These are phyloP conservation scores for Catostomus latipinnis DNA, from an alignment of 2,797 vertebrate species.

Conservation along the genomic window DNA sequence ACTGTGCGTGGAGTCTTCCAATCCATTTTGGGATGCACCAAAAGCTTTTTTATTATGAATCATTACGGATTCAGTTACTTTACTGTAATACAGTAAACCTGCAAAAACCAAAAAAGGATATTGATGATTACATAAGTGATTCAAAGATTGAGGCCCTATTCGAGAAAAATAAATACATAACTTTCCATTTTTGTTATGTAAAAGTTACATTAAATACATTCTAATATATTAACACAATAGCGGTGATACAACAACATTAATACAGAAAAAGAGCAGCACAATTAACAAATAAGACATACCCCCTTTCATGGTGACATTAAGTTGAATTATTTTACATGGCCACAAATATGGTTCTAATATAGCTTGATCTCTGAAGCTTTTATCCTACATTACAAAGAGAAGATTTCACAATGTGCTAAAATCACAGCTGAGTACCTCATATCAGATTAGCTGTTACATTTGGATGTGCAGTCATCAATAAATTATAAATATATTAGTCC, in stretches of 20 bases:
- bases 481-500: constrained; percentile 60
- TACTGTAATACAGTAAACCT: constrained; percentile 59
- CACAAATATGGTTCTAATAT: constrained; percentile 63
- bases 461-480: constrained; percentile 54
- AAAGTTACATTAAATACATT: constrained; percentile 70
- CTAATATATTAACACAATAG: constrained; percentile 68
- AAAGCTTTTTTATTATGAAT: constrained; percentile 48
- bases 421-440: constrained; percentile 14
- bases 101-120: constrained; percentile 49
- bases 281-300: constrained; percentile 61
- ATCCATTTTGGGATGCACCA: constrained; percentile 54
- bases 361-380: constrained; percentile 49
- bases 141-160: constrained; percentile 58
- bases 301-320: constrained; percentile 53
- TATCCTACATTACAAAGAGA: constrained; percentile 44
- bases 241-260: constrained; percentile 71
- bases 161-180: constrained; percentile 71
- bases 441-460: constrained; percentile 43
- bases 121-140: constrained; percentile 73
- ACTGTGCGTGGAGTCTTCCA: constrained; percentile 16
- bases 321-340: constrained; percentile 60
- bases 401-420: constrained; percentile 28
- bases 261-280: constrained; percentile 71
- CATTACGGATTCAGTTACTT: constrained; percentile 37
- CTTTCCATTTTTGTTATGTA: constrained; percentile 62